A percentile compares a stretch with the other conserved stretches of the same genome.
These are phyloP conservation scores for Xiphydria camelus DNA, from an alignment of 2,888 invertebrate species.

Conservation along the genomic window DNA sequence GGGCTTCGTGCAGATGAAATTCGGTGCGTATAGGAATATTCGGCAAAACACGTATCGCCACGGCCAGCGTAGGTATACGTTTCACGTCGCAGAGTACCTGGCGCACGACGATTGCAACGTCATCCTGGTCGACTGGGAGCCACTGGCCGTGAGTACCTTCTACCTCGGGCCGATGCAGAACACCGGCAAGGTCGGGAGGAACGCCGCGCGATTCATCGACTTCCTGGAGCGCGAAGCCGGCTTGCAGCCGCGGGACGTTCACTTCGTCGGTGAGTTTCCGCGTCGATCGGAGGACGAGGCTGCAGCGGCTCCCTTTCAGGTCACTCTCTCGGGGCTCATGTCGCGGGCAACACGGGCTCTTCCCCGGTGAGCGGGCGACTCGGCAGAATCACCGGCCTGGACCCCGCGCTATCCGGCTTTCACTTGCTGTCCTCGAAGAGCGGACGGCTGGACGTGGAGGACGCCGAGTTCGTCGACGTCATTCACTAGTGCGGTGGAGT, in stretches of 20 bases:
- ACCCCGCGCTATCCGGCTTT: slow-evolving; percentile 58
- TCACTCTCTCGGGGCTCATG: slow-evolving; percentile 55
- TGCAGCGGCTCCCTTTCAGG: too few species aligned
- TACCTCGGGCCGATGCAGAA: slow-evolving; percentile 55
- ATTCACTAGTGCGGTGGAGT: slow-evolving; percentile 57
- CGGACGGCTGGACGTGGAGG: slow-evolving; percentile 45
- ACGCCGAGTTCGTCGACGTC: slow-evolving; percentile 55
- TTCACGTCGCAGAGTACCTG: slow-evolving; percentile 55
- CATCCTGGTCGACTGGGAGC: slow-evolving; percentile 58
- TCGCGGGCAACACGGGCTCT: slow-evolving; percentile 51
- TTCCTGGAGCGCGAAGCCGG: too few species aligned
- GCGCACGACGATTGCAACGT: slow-evolving; percentile 55
- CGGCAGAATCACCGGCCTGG: slow-evolving; percentile 58
- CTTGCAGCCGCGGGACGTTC: slow-evolving; percentile 47
- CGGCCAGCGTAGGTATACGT: too few species aligned
- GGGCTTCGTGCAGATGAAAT: slow-evolving; percentile 52
- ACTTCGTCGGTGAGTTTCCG: slow-evolving; percentile 54
- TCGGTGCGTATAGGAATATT: too few species aligned
- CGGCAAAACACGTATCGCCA: too few species aligned
- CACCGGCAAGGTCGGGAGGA: slow-evolving; percentile 54
- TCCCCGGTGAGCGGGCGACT: slow-evolving; percentile 45
- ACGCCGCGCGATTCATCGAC: slow-evolving; percentile 53
- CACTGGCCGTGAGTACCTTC: slow-evolving; percentile 55
- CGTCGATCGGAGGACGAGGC: too few species aligned
- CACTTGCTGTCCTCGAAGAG: slow-evolving; percentile 41